A percentile compares a stretch with the other conserved stretches of the same genome.
Conservation (phyloP, 1,140 invertebrate genomes). For the Cecropterus lyciades region DNA sequence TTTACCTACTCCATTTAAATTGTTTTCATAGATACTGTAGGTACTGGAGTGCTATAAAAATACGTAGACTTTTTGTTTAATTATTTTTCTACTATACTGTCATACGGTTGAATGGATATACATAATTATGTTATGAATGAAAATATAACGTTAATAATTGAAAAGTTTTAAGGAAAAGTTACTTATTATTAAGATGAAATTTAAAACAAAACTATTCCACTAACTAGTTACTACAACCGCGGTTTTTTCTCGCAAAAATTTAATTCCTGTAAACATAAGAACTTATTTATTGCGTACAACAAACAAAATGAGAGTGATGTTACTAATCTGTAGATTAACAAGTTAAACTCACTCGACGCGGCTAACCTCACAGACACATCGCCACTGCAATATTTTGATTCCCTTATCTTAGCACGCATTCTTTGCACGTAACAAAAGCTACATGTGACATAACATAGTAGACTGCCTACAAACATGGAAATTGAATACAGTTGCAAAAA, state of each 20-base stretch:
- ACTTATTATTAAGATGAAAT: no score
- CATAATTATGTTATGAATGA: neutral
- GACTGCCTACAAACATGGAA: no score
- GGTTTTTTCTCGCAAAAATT: no score
- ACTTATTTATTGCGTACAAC: neutral
- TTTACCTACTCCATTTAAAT: conserved; percentile 1
- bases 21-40: neutral
- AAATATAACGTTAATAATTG: no score
- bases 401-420: neutral
- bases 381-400: neutral
- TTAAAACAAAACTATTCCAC: no score
- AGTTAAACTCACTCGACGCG: neutral
- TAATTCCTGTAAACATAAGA: neutral
- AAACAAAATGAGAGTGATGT: neutral
- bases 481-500: no score
- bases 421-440: neutral
- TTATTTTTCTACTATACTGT: neutral
- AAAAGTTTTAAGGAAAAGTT: no score
- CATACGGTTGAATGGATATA: neutral
- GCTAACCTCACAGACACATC: neutral
- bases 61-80: conserved; percentile 1
- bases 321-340: neutral
- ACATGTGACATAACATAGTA: neutral
- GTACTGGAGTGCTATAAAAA: neutral
- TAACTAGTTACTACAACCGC: no score